Conservation (phyloP, 2,797 vertebrate species). For the Phalloptychus januarius region DNA sequence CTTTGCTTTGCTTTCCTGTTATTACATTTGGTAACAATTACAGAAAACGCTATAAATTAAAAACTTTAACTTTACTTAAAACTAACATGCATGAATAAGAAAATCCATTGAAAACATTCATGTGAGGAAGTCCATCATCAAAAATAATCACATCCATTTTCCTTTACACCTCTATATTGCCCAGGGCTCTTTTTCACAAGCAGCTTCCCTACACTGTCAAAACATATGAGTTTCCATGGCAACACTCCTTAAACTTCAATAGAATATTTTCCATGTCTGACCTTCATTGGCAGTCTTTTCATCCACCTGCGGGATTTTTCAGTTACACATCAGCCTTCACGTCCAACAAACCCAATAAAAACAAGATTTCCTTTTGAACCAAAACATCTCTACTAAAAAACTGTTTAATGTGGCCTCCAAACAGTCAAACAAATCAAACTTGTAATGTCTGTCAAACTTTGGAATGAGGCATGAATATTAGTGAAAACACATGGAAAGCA, state of each 20-base stretch:
- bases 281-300: constrained; percentile 49
- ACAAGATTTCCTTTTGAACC: constrained; percentile 8
- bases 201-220: constrained; percentile 36
- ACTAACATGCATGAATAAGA: constrained; percentile 1
- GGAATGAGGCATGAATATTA: neutral
- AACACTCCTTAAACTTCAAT: constrained; percentile 59
- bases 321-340: constrained; percentile 12
- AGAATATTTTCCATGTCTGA: constrained; percentile 47
- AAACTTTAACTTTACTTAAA: constrained; percentile 3
- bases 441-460: constrained; percentile 10
- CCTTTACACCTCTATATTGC: constrained; percentile 15
- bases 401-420: constrained; percentile 12
- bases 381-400: constrained; percentile 4
- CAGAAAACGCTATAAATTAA: neutral
- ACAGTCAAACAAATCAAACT: constrained; percentile 23
- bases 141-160: constrained; percentile 16
- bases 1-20: neutral
- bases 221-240: constrained; percentile 64
- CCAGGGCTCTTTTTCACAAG: constrained; percentile 17
- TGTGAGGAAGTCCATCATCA: constrained; percentile 2
- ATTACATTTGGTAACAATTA: neutral
- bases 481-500: neutral
- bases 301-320: constrained; percentile 42
- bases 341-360: constrained; percentile 12
- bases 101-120: neutral